phyloP scores from a whole-genome alignment of 1,140 invertebrate species.

The Agraylea sexmaculata region DNA sequence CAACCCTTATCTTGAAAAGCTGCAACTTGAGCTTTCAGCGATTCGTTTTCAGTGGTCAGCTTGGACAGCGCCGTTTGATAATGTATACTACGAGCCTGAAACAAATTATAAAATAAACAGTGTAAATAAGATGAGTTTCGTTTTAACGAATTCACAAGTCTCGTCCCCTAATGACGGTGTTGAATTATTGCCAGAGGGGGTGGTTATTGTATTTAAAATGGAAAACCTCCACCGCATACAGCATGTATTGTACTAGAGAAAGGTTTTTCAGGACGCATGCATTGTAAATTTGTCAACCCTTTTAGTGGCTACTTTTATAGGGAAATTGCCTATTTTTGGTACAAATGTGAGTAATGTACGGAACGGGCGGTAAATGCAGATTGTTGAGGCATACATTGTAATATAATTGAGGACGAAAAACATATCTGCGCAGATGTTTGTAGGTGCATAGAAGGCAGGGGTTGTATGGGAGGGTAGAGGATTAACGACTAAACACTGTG shows the following conservation, averaged over 20 bases:
- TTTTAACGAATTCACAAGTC: neutral
- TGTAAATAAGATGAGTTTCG: neutral
- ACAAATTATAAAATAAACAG: conserved; percentile 21
- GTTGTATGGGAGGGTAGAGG: neutral
- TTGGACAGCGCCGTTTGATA: conserved; percentile 58
- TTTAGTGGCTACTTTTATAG: too few relatives aligned
- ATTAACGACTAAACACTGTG: conserved; percentile 13
- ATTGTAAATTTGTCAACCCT: too few relatives aligned
- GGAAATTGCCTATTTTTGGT: too few relatives aligned
- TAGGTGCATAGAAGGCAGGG: conserved; percentile 5
- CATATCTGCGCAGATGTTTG: conserved; percentile 14
- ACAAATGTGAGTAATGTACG: too few relatives aligned
- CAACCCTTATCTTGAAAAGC: conserved; percentile 41
- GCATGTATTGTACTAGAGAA: too few relatives aligned
- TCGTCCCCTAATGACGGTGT: neutral
- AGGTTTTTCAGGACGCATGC: too few relatives aligned
- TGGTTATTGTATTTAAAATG: conserved; percentile 18
- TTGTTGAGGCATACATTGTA: too few relatives aligned
- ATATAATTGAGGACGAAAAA: too few relatives aligned
- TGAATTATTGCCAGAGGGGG: conserved; percentile 19
- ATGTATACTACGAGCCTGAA: conserved; percentile 59
- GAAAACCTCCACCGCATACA: conserved; percentile 9
- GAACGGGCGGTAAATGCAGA: too few relatives aligned
- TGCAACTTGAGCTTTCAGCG: conserved; percentile 45
- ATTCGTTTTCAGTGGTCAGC: conserved; percentile 62